Evolutionary conservation across 2,888 invertebrate species (phyloP).

Genomic region (Lasioglossum figueresi): DNA sequence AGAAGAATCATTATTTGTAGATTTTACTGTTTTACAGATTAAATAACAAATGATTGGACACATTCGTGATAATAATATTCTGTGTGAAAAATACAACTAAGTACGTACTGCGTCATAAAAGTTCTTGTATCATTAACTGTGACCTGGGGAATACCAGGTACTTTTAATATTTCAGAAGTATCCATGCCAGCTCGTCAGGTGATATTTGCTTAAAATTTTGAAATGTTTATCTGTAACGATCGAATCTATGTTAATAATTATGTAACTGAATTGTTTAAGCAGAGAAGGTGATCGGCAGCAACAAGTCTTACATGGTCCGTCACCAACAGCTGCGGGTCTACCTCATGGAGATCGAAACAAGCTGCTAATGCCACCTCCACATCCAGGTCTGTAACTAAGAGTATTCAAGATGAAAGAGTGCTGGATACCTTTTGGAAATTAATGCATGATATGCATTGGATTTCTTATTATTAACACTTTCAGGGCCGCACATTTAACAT

Average conservation of each 20-base stretch:
- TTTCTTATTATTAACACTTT: slow-evolving; percentile 8
- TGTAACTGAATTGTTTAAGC: slow-evolving; percentile 82
- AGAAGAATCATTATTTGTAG: slow-evolving; percentile 36
- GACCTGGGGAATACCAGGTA: slow-evolving; percentile 61
- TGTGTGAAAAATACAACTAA: slow-evolving; percentile 51
- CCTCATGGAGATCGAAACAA: slow-evolving; percentile 82
- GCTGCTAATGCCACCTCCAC: slow-evolving; percentile 83
- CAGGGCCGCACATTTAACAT: slow-evolving; percentile 4
- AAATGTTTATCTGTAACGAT: slow-evolving; percentile 64
- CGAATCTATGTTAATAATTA: slow-evolving; percentile 75
- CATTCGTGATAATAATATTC: slow-evolving; percentile 49
- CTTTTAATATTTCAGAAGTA: slow-evolving; percentile 75
- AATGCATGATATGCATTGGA: not conserved
- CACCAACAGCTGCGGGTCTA: slow-evolving; percentile 77
- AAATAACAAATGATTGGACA: slow-evolving; percentile 42
- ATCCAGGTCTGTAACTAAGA: slow-evolving; percentile 84
- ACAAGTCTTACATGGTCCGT: slow-evolving; percentile 79
- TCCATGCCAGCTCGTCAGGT: slow-evolving; percentile 73
- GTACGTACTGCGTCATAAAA: slow-evolving; percentile 52
- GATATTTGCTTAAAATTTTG: slow-evolving; percentile 72
- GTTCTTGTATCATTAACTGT: slow-evolving; percentile 64
- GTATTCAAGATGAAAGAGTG: slow-evolving; percentile 79
- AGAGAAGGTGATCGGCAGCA: slow-evolving; percentile 82
- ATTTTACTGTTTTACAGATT: slow-evolving; percentile 42
- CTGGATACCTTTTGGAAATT: slow-evolving; percentile 72